Base-by-base conservation (phyloP, 2,888 invertebrate genomes). In the Phalera bucephala region DNA sequence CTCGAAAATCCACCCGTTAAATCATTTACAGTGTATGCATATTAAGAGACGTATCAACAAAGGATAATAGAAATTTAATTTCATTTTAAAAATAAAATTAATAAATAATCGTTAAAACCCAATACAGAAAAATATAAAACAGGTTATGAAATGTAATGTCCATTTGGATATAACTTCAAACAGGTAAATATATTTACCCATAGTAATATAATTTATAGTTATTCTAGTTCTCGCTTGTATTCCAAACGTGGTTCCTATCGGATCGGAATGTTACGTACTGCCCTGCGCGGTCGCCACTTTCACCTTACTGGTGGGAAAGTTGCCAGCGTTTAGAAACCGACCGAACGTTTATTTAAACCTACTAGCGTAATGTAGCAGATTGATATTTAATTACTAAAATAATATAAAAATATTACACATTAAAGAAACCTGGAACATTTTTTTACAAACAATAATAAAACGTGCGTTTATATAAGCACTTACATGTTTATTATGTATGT, bases 291-390 rank as follows among this genome's bases (percentile, higher is more conserved):
- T 71, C 72, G 74, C 73, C 72, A 87, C 87, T 88, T 87, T 87
- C 88, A 79, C 87, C 85, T 60, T 64, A 65, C 73, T 58, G 66
- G 73, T 75, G 84, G 72, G 87, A 87, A 87, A 87, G 87, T 81
- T 71, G 77, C 72, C 72, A 72, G 72, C 74, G 73, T 77, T 80
- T 82, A 85, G 81, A 84, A 81, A 80, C 69, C 66, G 64, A 71
- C 69, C 66, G 68, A 62, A 67, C 74, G 66, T 74, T 74, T 70
- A 72, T 66, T 71, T 64, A 68, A 72, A 60, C 52, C 50, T 55
- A 44, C 50, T 52, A 42, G 39, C 43, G 45, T 36, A 40, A 46
- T 51, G 31, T 45, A 36, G 35, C 42, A 14, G 14, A 14, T 14
- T 27, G 6, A 11, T 11, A 6, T 29, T 19, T 17, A 17, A 17